A percentile compares a stretch with the other conserved stretches of the same genome.
Evolutionary conservation across 2,113 vertebrate species (phyloP).

Genomic region (Lathamus discolor): DNA sequence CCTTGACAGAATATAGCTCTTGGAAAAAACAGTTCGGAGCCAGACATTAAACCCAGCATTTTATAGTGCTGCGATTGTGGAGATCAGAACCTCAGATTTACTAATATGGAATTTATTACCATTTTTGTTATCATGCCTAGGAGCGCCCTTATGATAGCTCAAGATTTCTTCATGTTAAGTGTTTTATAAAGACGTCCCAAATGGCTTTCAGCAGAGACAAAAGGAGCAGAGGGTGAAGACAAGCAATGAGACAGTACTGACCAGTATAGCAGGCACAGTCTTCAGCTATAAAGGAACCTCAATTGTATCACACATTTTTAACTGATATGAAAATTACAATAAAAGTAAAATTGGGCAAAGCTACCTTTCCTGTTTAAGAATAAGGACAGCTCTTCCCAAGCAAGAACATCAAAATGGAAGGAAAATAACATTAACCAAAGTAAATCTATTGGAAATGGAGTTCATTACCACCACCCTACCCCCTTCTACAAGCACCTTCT

Average conservation of each 20-base stretch:
- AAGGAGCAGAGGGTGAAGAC: background rate
- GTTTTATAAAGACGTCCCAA: background rate
- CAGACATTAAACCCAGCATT: background rate
- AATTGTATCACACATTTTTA: background rate
- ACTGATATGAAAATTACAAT: background rate
- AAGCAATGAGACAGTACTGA: background rate
- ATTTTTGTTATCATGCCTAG: background rate
- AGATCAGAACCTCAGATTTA: background rate
- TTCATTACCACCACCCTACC: background rate
- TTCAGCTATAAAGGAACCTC: background rate
- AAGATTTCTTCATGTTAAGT: background rate
- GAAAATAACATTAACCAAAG: background rate
- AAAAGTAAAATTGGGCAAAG: background rate
- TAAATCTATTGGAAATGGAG: background rate
- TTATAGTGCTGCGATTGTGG: background rate
- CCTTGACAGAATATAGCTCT: background rate
- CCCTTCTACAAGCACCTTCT: accelerated
- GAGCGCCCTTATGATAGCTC: background rate
- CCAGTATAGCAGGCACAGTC: background rate
- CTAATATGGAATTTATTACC: background rate
- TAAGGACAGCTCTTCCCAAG: background rate
- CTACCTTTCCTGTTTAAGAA: background rate
- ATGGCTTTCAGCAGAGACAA: background rate
- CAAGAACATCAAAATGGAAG: background rate
- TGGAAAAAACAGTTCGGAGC: background rate